Evolutionary conservation across 2,113 vertebrate species (phyloP), one percentile per base, ranked within the genome.

Genomic region (Cololabis saira): DNA sequence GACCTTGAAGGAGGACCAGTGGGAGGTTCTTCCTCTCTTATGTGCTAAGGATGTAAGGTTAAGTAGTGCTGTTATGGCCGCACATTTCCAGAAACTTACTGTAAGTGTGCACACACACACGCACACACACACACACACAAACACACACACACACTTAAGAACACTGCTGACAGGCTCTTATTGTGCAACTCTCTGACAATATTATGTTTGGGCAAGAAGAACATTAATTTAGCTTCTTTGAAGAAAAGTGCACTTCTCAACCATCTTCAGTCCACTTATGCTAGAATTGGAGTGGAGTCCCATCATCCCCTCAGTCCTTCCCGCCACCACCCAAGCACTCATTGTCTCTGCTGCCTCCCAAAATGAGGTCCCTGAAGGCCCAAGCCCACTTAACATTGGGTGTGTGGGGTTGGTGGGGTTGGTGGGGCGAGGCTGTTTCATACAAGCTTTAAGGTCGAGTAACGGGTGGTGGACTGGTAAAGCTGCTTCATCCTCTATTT

Each of bases 171-270:
- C 81, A 67, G 83, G 81, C 56, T 84, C 58, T 83, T 60, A 80
- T 93, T 93, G 90, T 90, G 70, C 63, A 49, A 61, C 67, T 67
- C 62, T 82, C 74, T 86, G 84, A 90, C 84, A 92, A 90, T 89
- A 89, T 92, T 92, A 90, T 92, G 85, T 87, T 92, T 89, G 86
- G 83, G 73, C 83, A 82, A 91, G 87, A 92, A 70, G 85, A 91
- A 93, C 91, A 92, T 90, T 88, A 90, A 92, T 93, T 92, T 91
- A 86, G 74, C 78, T 83, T 84, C 82, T 90, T 89, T 84, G 62
- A 78, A 60, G 66, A 50, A 71, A 87, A 91, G 92, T 85, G 88
- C 86, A 82, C 88, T 92, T 84, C 66, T 89, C 72, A 73, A 78
- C 62, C 83, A 91, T 91, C 84, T 86, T 86, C 74, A 89, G 73